phyloP scores from a whole-genome alignment of 2,888 invertebrate genomes.

The Galeopsomyia nigrocyanea region DNA sequence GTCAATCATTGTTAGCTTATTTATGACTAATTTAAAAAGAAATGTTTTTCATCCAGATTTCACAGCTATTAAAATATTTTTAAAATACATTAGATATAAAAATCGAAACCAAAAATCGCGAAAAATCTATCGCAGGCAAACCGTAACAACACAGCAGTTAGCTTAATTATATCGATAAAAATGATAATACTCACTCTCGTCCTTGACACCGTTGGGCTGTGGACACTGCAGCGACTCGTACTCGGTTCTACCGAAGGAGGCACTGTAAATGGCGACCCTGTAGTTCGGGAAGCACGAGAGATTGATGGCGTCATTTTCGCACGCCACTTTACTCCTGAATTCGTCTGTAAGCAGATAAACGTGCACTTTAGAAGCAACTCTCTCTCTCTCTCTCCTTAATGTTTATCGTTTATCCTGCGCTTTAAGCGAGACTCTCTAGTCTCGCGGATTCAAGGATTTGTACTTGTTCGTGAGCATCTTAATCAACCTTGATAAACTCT shows the following conservation, averaged over 20 bases:
- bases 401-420: conserved; percentile 6
- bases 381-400: not conserved
- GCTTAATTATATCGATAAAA: not conserved
- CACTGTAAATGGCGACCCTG: conserved; percentile 92
- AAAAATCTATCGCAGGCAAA: no score
- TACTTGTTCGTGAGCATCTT: no score
- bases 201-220: conserved; percentile 86
- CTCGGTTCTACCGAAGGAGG: conserved; percentile 90
- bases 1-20: no score
- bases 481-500: no score
- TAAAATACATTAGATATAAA: no score
- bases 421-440: no score
- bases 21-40: no score
- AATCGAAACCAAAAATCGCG: no score
- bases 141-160: no score
- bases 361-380: conserved; percentile 12
- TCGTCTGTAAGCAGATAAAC: conserved; percentile 78
- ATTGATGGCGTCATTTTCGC: conserved; percentile 90
- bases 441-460: no score
- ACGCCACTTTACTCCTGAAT: conserved; percentile 93
- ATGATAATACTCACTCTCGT: conserved; percentile 81
- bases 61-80: no score
- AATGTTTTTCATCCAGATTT: no score
- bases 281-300: conserved; percentile 90
- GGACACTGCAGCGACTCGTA: conserved; percentile 90